phyloP scores from a whole-genome alignment of 2,797 vertebrate species.

The Cossypha heuglini region DNA sequence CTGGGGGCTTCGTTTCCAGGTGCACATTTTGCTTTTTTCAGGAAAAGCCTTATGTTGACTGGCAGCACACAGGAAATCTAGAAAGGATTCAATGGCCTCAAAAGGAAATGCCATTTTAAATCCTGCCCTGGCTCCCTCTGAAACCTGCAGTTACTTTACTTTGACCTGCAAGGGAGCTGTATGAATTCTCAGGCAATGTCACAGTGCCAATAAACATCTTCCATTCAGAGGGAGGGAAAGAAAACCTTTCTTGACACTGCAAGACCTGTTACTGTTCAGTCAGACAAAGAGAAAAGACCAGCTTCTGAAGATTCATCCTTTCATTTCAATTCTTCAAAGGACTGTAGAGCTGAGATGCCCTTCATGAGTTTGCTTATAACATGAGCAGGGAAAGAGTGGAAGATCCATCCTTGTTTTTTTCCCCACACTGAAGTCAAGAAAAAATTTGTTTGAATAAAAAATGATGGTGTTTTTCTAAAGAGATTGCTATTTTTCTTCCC shows the following conservation, averaged over 20 bases:
- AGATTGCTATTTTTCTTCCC: neutral
- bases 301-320: neutral
- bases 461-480: neutral
- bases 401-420: neutral
- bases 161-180: fast-evolving
- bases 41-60: neutral
- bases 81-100: neutral
- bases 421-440: neutral
- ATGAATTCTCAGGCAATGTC: neutral
- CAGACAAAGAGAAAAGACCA: neutral
- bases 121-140: neutral
- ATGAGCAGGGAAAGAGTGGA: neutral
- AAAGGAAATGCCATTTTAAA: neutral
- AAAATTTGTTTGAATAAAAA: neutral
- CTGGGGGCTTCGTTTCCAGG: neutral
- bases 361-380: neutral
- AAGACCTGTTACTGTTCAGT: neutral
- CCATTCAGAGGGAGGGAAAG: fast-evolving
- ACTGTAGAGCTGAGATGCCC: neutral
- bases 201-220: fast-evolving
- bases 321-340: neutral
- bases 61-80: neutral
- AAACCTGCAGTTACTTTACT: neutral
- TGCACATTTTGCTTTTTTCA: neutral
- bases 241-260: neutral